Evolutionary conservation across 2,797 vertebrate species (phyloP).

Genomic region (Buceros bicornis): DNA sequence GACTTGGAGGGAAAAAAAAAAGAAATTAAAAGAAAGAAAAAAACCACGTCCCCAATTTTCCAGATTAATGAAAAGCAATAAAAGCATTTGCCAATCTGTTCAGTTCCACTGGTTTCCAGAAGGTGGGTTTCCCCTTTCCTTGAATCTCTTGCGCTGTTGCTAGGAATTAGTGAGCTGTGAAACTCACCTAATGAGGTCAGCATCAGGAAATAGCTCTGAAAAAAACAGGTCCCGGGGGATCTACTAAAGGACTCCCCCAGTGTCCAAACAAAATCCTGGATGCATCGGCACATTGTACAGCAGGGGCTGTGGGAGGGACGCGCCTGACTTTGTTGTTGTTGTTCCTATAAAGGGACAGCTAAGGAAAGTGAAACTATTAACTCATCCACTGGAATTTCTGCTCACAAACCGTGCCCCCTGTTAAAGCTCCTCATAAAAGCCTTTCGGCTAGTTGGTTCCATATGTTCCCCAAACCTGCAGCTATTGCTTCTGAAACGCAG

Average conservation of each 20-base stretch:
- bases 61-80: slow-evolving; percentile 56
- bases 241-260: slow-evolving; percentile 54
- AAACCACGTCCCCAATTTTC: neutral
- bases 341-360: slow-evolving; percentile 74
- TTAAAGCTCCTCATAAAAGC: slow-evolving; percentile 77
- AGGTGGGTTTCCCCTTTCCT: slow-evolving; percentile 40
- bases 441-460: slow-evolving; percentile 77
- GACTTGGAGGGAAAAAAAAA: fast-evolving
- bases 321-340: slow-evolving; percentile 47
- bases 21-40: neutral
- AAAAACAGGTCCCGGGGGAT: slow-evolving; percentile 47
- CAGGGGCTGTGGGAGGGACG: neutral
- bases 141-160: slow-evolving; percentile 45
- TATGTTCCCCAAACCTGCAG: slow-evolving; percentile 72
- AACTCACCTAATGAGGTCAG: slow-evolving; percentile 76
- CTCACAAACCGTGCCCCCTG: slow-evolving; percentile 73
- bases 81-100: slow-evolving; percentile 46
- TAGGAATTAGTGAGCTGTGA: slow-evolving; percentile 74
- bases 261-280: slow-evolving; percentile 57
- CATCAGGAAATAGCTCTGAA: slow-evolving; percentile 70
- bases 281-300: slow-evolving; percentile 56
- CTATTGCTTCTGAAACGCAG: slow-evolving; percentile 79
- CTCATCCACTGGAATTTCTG: slow-evolving; percentile 76
- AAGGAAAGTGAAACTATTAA: slow-evolving; percentile 78
- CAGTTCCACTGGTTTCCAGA: slow-evolving; percentile 52